These are phyloP conservation scores for Pangasius krempfi DNA, from an alignment of 2,797 vertebrate genomes.

Conservation along the genomic window DNA sequence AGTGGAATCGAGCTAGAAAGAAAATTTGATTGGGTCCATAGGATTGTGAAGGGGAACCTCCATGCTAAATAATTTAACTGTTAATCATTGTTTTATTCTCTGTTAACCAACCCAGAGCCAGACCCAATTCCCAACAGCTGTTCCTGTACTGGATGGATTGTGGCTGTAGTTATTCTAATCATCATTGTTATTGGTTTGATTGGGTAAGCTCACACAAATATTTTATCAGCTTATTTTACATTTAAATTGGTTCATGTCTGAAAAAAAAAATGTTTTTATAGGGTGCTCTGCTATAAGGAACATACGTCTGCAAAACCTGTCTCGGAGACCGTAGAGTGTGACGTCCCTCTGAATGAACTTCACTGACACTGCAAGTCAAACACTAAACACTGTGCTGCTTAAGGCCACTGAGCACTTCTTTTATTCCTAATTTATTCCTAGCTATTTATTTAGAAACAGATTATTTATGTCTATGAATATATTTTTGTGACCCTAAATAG, in stretches of 20 bases:
- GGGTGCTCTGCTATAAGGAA: neutral
- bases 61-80: neutral
- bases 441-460: neutral
- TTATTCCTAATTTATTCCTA: neutral
- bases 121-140: neutral
- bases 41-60: neutral
- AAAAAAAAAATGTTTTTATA: neutral
- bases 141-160: neutral
- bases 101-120: neutral
- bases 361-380: neutral
- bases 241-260: neutral
- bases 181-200: neutral
- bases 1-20: neutral
- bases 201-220: slow-evolving; percentile 12
- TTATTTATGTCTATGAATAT: neutral
- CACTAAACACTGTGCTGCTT: neutral
- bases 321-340: no score
- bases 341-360: neutral
- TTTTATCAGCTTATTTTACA: neutral
- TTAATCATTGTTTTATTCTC: neutral
- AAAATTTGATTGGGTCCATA: neutral
- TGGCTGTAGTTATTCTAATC: neutral
- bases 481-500: neutral
- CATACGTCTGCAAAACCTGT: no score
- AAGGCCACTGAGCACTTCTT: neutral